Evolutionary conservation across 1,140 invertebrate genomes (phyloP), one percentile per base, ranked within the genome.

Genomic region (Mercenaria mercenaria): DNA sequence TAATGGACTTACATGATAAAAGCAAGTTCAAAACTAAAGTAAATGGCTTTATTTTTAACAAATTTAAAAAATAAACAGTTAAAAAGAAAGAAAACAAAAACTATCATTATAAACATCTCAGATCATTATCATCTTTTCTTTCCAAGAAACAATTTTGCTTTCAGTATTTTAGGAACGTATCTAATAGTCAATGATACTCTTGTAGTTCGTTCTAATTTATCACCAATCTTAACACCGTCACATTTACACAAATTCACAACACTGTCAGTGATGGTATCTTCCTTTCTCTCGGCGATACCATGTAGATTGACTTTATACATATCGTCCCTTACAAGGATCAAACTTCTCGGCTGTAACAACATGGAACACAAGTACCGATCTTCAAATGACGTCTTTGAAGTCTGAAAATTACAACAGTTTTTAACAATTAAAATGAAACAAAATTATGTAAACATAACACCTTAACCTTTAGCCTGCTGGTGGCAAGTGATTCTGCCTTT

Each of bases 151-250:
- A 95, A 52, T 89, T 94, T 95, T 76, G 94, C 96, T 97, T 98
- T 98, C 92, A 97, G 97, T 77, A 98, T 98, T 96, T 98, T 99
- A 83, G 98, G 98, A 13, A 99, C 98, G 97, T 99, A 97, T 95
- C 99, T 97, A 89, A 99, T 99, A 56, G 99, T 99, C 47, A 99
- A 96, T 10, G 99, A 99, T 90, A 99, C 96, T 94, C 99, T 97
- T 23, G 97, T 98, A 0, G 96, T 95, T 79, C 99, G 97, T 77
- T 96, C 92, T 41, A 99, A 91, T 79, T 95, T 96, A 89, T 88
- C 91, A 74, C 93, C 94, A 34, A 92, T 47, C 69, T 76, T 91
- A 20, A 91, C 90, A 47, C 76, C 82, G 41, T 85, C 77, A 87
- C 93, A 94, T 34, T 83, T 74, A 56, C 93, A 91, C 18, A 98